These are phyloP conservation scores for Chaetodon trifascialis DNA, from an alignment of 2,113 vertebrate species.

Conservation along the genomic window DNA sequence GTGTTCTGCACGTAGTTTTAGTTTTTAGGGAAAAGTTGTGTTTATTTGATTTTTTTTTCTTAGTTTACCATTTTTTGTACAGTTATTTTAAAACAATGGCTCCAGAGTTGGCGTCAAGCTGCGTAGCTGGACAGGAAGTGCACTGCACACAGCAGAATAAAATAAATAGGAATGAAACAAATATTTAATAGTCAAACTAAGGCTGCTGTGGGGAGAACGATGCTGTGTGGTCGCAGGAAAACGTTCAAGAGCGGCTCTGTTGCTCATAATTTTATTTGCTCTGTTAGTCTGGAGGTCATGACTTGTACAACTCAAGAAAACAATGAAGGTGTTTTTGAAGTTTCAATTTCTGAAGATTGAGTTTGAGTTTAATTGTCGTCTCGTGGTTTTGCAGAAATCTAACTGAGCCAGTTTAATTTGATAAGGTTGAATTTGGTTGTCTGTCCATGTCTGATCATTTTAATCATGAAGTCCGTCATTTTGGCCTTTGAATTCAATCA, in stretches of 20 bases:
- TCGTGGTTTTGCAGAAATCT: neutral
- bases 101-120: neutral
- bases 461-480: conserved; percentile 1
- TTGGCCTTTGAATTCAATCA: neutral
- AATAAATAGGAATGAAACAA: neutral
- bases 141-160: neutral
- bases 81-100: neutral
- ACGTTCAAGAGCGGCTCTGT: neutral
- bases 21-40: neutral
- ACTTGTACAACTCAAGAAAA: conserved; percentile 3
- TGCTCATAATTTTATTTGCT: conserved; percentile 19
- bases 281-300: neutral
- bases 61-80: neutral
- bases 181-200: neutral
- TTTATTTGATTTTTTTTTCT: neutral
- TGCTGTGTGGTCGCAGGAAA: neutral
- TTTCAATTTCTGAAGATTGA: conserved; percentile 9
- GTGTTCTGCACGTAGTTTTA: neutral
- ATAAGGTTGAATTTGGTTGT: conserved; percentile 15
- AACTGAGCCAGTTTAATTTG: neutral
- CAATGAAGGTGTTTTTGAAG: neutral
- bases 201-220: neutral
- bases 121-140: neutral
- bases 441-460: neutral
- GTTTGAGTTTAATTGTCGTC: conserved; percentile 13